A percentile compares a stretch with the other conserved stretches of the same genome.
Evolutionary conservation across 2,113 vertebrate species (phyloP).

Genomic region (Corythornis cristatus): DNA sequence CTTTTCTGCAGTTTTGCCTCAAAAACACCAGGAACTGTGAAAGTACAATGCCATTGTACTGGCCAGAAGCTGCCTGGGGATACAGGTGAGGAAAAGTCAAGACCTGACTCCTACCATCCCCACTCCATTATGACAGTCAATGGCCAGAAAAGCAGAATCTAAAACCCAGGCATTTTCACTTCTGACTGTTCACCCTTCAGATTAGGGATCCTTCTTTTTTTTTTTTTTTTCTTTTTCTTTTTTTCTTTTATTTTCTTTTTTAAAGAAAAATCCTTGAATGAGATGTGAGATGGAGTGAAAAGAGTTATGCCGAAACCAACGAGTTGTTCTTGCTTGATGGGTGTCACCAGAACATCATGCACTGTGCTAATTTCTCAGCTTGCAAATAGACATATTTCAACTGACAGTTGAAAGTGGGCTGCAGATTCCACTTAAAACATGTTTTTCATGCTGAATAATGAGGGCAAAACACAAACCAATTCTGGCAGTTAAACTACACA

Average conservation of each 20-base stretch:
- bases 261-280: background rate
- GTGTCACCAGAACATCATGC: constrained; percentile 54
- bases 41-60: background rate
- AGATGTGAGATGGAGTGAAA: constrained; percentile 13
- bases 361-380: constrained; percentile 59
- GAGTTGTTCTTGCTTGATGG: constrained; percentile 41
- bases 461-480: constrained; percentile 73
- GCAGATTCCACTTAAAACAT: constrained; percentile 70
- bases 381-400: constrained; percentile 63
- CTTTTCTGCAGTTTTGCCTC: background rate
- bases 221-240: background rate
- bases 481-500: constrained; percentile 71
- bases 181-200: background rate
- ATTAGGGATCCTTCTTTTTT: accelerated
- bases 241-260: background rate
- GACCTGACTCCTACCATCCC: background rate
- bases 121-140: background rate
- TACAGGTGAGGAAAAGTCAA: background rate
- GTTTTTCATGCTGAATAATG: constrained; percentile 69
- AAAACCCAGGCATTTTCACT: background rate
- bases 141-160: background rate
- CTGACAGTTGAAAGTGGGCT: constrained; percentile 73
- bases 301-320: background rate
- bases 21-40: background rate
- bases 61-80: background rate